A percentile compares a stretch with the other conserved stretches of the same genome.
These are phyloP conservation scores for Boloria selene DNA, from an alignment of 2,888 invertebrate genomes.

Conservation along the genomic window DNA sequence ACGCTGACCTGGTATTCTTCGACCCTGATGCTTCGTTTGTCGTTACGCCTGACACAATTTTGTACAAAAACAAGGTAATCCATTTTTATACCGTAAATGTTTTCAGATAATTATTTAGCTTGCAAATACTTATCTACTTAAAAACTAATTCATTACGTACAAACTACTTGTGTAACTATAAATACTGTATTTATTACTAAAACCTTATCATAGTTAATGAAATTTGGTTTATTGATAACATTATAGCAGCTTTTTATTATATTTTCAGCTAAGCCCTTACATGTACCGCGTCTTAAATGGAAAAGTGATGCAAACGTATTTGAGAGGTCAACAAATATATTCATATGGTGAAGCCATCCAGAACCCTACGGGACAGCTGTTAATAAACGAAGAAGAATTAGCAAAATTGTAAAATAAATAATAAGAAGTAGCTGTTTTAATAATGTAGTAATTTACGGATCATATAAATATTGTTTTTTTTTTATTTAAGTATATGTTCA, in stretches of 20 bases:
- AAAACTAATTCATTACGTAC: too few relatives aligned
- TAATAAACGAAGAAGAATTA: constrained; percentile 51
- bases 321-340: constrained; percentile 85
- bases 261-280: constrained; percentile 85
- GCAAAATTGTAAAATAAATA: constrained; percentile 21
- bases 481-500: too few relatives aligned
- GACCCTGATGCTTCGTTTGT: constrained; percentile 84
- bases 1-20: constrained; percentile 89
- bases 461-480: background rate
- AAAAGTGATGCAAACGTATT: constrained; percentile 84
- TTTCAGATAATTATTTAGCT: background rate
- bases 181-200: too few relatives aligned
- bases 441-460: background rate
- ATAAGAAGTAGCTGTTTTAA: background rate
- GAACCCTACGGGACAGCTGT: constrained; percentile 70
- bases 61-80: constrained; percentile 85
- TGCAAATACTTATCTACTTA: background rate
- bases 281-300: constrained; percentile 83
- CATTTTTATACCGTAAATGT: background rate
- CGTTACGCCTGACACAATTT: constrained; percentile 81
- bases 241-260: constrained; percentile 33
- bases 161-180: too few relatives aligned
- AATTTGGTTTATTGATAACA: background rate
- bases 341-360: constrained; percentile 63
- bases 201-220: background rate